Base-by-base conservation (phyloP, 2,113 vertebrate species). In the Macheiramphus alcinus region DNA sequence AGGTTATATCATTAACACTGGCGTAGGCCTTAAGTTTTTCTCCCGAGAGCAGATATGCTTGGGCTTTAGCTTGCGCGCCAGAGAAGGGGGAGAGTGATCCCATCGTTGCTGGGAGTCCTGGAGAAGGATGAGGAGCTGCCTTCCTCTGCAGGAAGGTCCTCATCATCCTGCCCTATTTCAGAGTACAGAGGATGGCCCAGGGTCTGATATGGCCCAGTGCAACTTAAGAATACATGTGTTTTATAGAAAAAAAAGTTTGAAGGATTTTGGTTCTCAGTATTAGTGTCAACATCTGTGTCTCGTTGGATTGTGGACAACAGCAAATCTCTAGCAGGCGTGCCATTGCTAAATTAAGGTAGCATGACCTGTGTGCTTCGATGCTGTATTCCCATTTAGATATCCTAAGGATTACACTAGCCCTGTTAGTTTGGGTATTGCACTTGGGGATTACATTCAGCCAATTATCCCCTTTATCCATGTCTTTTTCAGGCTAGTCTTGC, bases 31-130 rank as follows among this genome's bases (percentile, higher is more conserved):
- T 80, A 1, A 11, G 34, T 27, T 36, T 58, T 56, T 88, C 45
- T 88, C 17, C 40, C 0, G 0, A 38, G 36, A 75, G 17, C 14
- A 27, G 65, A 10, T 52, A 0, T 50, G 31, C 23, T 47, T 79
- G 42, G 8, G 6, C 58, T 67, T 8, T 56, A 56, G 55, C 16
- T 32, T 14, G 3, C 2, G 2, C 3, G 2, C 38, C 12, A 40
- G 26, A 47, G 48, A 47, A 66, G 18, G 13, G 11, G 18, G 7
- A 71, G 17, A 18, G 47, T 50, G 50, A 74, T 90, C 61, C 29
- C 8, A 23, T 56, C 5, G 4, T 40, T 84, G 23, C 36, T 61
- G 14, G 2, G 20, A 22, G 10, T 79, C 47, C 27, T 71, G 52
- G 34, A 62, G 56, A 34, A 90, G 34, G 16, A 32, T 75, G 66